A percentile compares a stretch with the other conserved stretches of the same genome.
Evolutionary conservation across 2,113 vertebrate genomes (phyloP).

Genomic region (Tauraco erythrolophus): DNA sequence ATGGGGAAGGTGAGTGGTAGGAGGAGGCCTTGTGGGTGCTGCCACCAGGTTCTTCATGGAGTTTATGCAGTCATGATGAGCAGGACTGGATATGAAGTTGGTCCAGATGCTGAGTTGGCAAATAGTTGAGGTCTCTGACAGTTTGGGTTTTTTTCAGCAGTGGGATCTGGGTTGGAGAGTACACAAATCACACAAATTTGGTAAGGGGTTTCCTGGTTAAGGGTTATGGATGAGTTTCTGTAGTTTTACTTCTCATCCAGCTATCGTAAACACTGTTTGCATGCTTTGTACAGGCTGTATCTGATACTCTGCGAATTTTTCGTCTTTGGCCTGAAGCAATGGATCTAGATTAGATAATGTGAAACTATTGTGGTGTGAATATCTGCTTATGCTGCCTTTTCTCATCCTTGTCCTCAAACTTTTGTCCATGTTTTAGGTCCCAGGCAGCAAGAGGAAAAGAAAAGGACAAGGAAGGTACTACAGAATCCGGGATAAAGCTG

Average conservation of each 20-base stretch:
- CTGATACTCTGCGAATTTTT: not conserved
- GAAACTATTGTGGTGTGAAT: not conserved
- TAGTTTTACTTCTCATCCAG: not conserved
- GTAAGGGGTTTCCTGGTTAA: not conserved
- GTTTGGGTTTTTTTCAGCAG: not conserved
- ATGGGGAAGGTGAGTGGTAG: conserved; percentile 89
- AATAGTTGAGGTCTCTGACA: not conserved
- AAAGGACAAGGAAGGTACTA: conserved; percentile 87
- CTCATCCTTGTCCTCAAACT: not conserved
- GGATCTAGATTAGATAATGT: not conserved
- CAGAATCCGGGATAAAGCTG: conserved; percentile 90
- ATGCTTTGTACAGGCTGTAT: not conserved
- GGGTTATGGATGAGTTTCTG: not conserved
- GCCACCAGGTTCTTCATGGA: not conserved
- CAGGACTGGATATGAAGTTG: not conserved
- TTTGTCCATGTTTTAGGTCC: conserved; percentile 77
- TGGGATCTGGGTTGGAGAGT: not conserved
- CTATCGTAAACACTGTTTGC: not conserved
- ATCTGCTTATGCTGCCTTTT: not conserved
- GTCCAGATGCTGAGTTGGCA: not conserved
- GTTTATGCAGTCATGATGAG: not conserved
- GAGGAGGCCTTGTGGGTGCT: not conserved
- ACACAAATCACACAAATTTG: not conserved
- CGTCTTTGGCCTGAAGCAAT: not conserved
- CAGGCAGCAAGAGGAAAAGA: conserved; percentile 94